Conservation (phyloP, 2,888 invertebrate genomes). For the Leucoptera coffeella region DNA sequence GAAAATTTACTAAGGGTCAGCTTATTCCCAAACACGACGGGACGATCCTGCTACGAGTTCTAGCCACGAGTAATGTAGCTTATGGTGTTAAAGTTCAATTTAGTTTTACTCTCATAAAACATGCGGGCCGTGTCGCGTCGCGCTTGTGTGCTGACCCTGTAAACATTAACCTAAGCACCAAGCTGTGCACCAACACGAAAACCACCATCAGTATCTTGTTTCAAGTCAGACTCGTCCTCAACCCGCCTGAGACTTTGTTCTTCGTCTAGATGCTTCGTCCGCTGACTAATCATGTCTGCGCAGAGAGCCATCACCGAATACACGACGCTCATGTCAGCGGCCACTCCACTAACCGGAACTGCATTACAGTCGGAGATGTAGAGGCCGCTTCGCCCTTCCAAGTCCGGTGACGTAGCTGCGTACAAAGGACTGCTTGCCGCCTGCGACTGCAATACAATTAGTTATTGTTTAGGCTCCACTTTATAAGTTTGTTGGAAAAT, state of each 20-base stretch:
- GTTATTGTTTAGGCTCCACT: background rate
- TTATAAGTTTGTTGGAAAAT: background rate
- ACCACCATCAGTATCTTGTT: background rate
- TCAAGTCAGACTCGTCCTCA: background rate
- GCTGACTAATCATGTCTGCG: slow-evolving; percentile 15
- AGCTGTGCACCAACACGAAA: too few species aligned
- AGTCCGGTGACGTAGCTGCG: slow-evolving; percentile 77
- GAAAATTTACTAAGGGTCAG: too few species aligned
- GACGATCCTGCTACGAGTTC: too few species aligned
- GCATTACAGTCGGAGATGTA: slow-evolving; percentile 88
- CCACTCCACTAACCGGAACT: slow-evolving; percentile 40
- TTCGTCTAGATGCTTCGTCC: slow-evolving; percentile 10
- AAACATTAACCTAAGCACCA: too few species aligned
- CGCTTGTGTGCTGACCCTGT: too few species aligned
- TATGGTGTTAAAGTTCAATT: too few species aligned
- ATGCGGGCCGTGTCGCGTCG: too few species aligned
- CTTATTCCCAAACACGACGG: too few species aligned
- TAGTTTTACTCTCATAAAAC: too few species aligned
- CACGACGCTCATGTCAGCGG: slow-evolving; percentile 23
- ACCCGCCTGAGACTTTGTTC: slow-evolving; percentile 6
- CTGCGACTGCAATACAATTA: slow-evolving; percentile 63
- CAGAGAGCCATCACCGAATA: slow-evolving; percentile 24
- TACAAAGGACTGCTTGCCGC: slow-evolving; percentile 85
- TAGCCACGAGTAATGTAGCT: too few species aligned
- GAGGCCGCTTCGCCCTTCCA: slow-evolving; percentile 71